These are phyloP conservation scores for Phyllopteryx taeniolatus DNA, from an alignment of 2,113 vertebrate genomes.

Conservation along the genomic window DNA sequence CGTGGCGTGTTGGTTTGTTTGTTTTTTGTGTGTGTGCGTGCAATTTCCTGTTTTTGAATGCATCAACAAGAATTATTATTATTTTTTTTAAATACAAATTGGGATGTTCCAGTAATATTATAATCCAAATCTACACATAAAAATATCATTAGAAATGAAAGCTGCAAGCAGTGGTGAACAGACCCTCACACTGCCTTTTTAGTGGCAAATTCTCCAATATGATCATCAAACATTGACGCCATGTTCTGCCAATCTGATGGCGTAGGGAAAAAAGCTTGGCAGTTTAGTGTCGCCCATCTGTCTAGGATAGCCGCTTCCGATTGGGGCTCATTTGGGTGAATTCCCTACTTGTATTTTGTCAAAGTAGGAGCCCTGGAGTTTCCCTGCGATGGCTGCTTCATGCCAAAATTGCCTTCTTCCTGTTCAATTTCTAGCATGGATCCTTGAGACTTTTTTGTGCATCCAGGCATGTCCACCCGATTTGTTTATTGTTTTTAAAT, in stretches of 20 bases:
- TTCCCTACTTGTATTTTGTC: not conserved
- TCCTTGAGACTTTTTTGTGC: no score
- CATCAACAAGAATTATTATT: not conserved
- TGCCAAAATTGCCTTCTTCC: no score
- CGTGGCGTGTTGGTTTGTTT: not conserved
- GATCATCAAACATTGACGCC: not conserved
- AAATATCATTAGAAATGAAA: no score
- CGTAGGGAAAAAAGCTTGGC: not conserved
- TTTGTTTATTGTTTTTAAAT: no score
- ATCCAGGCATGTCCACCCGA: no score
- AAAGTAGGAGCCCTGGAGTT: not conserved
- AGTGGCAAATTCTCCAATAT: not conserved
- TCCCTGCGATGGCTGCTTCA: no score
- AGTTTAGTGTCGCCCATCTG: not conserved
- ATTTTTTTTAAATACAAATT: not conserved
- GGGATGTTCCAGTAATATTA: not conserved
- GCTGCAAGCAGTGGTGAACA: not conserved
- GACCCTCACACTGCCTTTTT: not conserved
- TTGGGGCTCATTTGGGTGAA: not conserved
- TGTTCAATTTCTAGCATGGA: no score
- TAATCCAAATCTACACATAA: not conserved
- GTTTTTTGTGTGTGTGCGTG: not conserved
- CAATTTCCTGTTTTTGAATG: not conserved
- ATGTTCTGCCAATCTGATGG: not conserved
- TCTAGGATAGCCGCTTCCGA: not conserved